Percentiles rank a stretch among this genome's conserved stretches.
These are phyloP conservation scores for Periophthalmus magnuspinnatus DNA, from an alignment of 2,797 vertebrate species.

Conservation along the genomic window DNA sequence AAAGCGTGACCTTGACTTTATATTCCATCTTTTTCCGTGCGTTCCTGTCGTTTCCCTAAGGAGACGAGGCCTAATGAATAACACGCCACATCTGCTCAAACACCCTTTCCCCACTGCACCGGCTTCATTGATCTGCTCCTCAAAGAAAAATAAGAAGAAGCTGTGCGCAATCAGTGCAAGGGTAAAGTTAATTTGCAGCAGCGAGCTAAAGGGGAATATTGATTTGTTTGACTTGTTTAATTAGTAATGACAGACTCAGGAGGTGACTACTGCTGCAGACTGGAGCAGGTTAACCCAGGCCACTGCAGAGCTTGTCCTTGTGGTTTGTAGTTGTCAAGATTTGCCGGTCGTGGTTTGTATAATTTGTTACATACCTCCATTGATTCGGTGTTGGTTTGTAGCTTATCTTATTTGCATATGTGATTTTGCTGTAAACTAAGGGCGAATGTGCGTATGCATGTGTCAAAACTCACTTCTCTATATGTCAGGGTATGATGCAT, in stretches of 20 bases:
- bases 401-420: too few relatives aligned
- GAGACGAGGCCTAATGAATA: background rate
- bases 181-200: constrained; percentile 11
- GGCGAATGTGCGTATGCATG: background rate
- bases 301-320: constrained; percentile 28
- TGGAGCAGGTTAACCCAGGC: constrained; percentile 47
- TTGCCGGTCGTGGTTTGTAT: too few relatives aligned
- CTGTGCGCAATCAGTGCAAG: constrained; percentile 2
- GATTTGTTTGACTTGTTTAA: constrained; percentile 28
- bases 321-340: background rate
- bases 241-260: constrained; percentile 17
- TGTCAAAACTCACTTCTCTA: background rate
- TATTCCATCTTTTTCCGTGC: background rate
- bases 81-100: background rate
- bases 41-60: background rate
- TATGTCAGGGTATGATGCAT: background rate
- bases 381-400: background rate
- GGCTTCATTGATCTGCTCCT: constrained; percentile 7
- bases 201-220: constrained; percentile 23
- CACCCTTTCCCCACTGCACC: background rate
- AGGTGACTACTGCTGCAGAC: constrained; percentile 18
- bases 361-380: background rate
- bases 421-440: too few relatives aligned
- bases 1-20: background rate
- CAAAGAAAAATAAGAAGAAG: constrained; percentile 19